Base-by-base conservation (phyloP, 1,140 invertebrate species). In the Bombus sibiricus region DNA sequence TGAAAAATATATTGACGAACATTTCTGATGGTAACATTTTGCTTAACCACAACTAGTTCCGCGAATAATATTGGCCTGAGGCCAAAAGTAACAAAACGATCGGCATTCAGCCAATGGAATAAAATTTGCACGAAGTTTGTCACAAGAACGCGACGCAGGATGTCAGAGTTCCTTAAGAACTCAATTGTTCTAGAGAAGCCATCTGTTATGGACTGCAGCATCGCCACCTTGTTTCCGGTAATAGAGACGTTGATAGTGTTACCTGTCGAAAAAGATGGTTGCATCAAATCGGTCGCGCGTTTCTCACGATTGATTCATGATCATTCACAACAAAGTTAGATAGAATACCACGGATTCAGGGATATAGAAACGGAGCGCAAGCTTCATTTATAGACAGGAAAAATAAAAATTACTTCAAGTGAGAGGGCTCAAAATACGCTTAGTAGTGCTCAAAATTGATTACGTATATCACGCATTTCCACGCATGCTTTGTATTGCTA, bases 191-290 rank as follows among this genome's bases (percentile, higher is more conserved):
- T 10, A 34, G 83, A 71, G 12, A 43, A 62, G 43, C 15, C 57
- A 10, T 18, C 9, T 22, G 3, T 72, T 3, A 13, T 47, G 77
- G 69, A 80, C 43, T 47, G 6, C 28, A 69, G 68, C 57, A 83
- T 88, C 76, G 66, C 74, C 53, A 64, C n/a, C 25, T 39, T 88
- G 64, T 89, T 89, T 4, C 83, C 84, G 84, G 79, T 86, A 89
- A 89, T 15, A 81, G 68, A 88, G 78, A 85, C 62, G 12, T 62
- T 39, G 39, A 78, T 39, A 32, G 18, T 57, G n/a, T 80, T 77
- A 64, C 47, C 57, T 62, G 53, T 72, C 37, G 43, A 41, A 47
- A 32, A 37, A 62, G 77, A 37, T 22, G 53, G 34, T 76, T 76
- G 25, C 53, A 39, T 28, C 53, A 59, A 25, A 57, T 13, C 73